Conservation (phyloP, 2,113 vertebrate species). For the Polypterus senegalus region DNA sequence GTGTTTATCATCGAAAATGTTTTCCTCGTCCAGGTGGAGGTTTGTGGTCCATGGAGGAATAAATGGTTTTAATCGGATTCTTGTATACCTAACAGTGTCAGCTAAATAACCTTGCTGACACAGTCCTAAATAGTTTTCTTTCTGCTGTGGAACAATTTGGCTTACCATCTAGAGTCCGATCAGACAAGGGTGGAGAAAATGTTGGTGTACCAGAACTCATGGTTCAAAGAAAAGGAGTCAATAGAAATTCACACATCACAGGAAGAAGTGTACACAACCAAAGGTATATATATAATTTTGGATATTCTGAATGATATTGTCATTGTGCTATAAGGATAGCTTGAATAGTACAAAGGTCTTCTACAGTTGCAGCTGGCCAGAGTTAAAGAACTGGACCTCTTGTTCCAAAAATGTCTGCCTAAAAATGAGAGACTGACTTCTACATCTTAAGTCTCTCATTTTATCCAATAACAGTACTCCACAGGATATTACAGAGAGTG, state of each 20-base stretch:
- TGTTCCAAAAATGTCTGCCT: no score
- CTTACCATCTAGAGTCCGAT: conserved; percentile 12
- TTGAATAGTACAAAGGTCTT: no score
- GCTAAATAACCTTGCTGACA: conserved; percentile 13
- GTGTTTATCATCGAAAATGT: no score
- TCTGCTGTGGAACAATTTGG: conserved; percentile 7
- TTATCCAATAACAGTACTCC: no score
- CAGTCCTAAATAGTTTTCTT: conserved; percentile 6
- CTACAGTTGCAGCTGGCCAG: no score
- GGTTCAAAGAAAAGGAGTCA: conserved; percentile 7
- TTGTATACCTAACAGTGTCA: conserved; percentile 14
- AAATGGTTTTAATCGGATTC: conserved; percentile 12
- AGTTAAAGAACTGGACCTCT: no score
- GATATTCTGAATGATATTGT: background rate
- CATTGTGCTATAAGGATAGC: no score
- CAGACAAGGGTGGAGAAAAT: conserved; percentile 11
- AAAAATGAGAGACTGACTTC: no score
- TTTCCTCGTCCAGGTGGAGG: conserved; percentile 10
- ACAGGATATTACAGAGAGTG: no score
- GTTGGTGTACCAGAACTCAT: conserved; percentile 13
- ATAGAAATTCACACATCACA: conserved; percentile 17
- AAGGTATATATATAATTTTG: conserved; percentile 6
- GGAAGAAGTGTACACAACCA: conserved; percentile 14
- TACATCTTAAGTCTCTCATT: no score
- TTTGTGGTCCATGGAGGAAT: conserved; percentile 16